Percentiles rank a stretch among this genome's conserved stretches.
Evolutionary conservation across 2,888 invertebrate species (phyloP).

Genomic region (Agriopis marginaria): DNA sequence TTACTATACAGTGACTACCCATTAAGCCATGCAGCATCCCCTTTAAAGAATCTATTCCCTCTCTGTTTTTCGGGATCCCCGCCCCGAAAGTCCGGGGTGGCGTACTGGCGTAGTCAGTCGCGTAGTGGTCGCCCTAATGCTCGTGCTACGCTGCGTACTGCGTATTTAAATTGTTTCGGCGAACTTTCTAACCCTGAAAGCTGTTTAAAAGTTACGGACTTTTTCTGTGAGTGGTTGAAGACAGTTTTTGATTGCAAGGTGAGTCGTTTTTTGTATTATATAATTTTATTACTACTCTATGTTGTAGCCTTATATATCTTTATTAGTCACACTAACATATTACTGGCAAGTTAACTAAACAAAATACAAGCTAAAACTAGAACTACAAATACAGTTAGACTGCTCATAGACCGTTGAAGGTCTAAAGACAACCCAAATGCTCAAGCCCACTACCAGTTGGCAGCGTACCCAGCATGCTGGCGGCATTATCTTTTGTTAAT

Average conservation of each 20-base stretch:
- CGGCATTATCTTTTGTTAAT: too few relatives aligned
- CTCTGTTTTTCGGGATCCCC: conserved; percentile 55
- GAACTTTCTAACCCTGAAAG: conserved; percentile 32
- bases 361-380: too few relatives aligned
- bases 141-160: conserved; percentile 30
- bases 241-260: conserved; percentile 31
- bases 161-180: conserved; percentile 9
- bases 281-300: too few relatives aligned
- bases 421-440: too few relatives aligned
- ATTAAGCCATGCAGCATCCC: conserved; percentile 44
- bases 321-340: too few relatives aligned
- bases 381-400: too few relatives aligned
- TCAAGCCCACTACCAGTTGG: too few relatives aligned
- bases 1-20: conserved; percentile 52
- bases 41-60: conserved; percentile 54
- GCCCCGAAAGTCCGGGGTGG: conserved; percentile 52
- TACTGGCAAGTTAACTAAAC: too few relatives aligned
- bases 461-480: too few relatives aligned
- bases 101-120: conserved; percentile 45
- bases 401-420: too few relatives aligned
- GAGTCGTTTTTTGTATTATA: conserved; percentile 28
- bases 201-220: conserved; percentile 27
- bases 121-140: conserved; percentile 24
- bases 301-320: too few relatives aligned
- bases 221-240: conserved; percentile 40